A percentile compares a stretch with the other conserved stretches of the same genome.
Evolutionary conservation across 2,113 vertebrate species (phyloP).

Genomic region (Myrmophylax atrothorax): DNA sequence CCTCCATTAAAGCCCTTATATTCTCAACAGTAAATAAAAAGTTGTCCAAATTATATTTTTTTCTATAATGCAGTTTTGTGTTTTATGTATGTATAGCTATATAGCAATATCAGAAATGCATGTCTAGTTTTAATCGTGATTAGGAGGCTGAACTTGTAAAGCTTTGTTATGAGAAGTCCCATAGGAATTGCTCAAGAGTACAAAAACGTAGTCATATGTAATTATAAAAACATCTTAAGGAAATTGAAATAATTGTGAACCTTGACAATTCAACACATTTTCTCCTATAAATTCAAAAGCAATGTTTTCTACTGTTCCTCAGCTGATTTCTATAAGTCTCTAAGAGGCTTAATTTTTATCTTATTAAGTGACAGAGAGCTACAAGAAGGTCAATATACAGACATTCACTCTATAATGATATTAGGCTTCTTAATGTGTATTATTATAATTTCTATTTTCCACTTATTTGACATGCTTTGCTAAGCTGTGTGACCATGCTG

Average conservation of each 20-base stretch:
- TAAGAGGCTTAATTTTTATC: slow-evolving; percentile 35
- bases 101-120: neutral
- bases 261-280: neutral
- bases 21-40: neutral
- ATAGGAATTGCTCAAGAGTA: neutral
- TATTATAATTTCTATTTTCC: slow-evolving; percentile 9
- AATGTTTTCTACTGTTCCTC: neutral
- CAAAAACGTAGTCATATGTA: neutral
- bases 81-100: neutral
- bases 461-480: neutral
- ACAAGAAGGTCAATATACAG: neutral
- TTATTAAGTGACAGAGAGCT: neutral
- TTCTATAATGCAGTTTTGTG: neutral
- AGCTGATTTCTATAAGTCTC: neutral
- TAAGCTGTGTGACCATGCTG: neutral
- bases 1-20: neutral
- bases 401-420: neutral
- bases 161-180: neutral
- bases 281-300: neutral
- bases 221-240: neutral
- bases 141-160: neutral
- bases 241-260: neutral
- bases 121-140: neutral
- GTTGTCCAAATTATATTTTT: neutral
- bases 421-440: neutral